Evolutionary conservation across 2,113 vertebrate genomes (phyloP).

Genomic region (Pseudorhombus dupliciocellatus): DNA sequence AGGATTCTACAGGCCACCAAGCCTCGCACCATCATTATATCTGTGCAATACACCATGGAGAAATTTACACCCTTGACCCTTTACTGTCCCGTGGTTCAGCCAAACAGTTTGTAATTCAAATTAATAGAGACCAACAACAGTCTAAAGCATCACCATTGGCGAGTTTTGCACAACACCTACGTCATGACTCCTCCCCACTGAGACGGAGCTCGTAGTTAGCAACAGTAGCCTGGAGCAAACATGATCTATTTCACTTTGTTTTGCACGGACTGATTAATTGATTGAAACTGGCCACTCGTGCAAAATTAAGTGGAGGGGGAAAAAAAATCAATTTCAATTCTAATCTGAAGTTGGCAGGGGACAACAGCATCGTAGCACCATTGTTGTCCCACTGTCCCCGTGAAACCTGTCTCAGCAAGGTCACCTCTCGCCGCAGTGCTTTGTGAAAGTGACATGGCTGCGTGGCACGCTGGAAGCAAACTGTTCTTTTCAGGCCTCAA

Average conservation of each 20-base stretch:
- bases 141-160: neutral
- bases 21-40: conserved; percentile 67
- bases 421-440: conserved; percentile 8
- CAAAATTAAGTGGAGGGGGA: conserved; percentile 36
- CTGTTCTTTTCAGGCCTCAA: neutral
- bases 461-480: too few species aligned
- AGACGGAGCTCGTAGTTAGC: conserved; percentile 1
- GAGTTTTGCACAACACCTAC: neutral
- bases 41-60: conserved; percentile 66
- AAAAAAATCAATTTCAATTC: conserved; percentile 47
- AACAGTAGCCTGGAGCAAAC: conserved; percentile 37
- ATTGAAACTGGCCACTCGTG: conserved; percentile 39
- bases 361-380: neutral
- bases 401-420: conserved; percentile 26
- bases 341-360: conserved; percentile 22
- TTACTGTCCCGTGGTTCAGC: conserved; percentile 38
- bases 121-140: conserved; percentile 15
- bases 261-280: conserved; percentile 42
- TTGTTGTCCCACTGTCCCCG: conserved; percentile 9
- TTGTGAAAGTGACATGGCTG: too few species aligned
- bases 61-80: conserved; percentile 43
- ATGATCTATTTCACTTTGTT: conserved; percentile 33
- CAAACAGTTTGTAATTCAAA: conserved; percentile 42
- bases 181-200: neutral
- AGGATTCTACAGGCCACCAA: conserved; percentile 1